These are phyloP conservation scores for Stylophora pistillata DNA, from an alignment of 64 coral and sea anemone genomes.

Conservation along the genomic window DNA sequence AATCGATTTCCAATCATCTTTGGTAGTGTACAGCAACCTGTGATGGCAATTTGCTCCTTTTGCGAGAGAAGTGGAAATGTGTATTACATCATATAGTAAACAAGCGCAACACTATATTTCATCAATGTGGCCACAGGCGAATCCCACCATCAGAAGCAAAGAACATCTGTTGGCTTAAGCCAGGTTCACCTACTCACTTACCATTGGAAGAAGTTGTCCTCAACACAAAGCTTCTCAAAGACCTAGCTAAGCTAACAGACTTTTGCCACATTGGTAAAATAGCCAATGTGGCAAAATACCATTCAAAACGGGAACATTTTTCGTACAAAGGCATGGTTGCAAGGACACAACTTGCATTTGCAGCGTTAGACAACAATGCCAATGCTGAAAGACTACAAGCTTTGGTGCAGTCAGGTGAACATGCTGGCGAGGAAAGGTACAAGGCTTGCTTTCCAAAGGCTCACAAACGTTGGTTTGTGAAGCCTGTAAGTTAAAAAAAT, in stretches of 20 bases:
- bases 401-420: conserved; percentile 6
- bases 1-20: too few relatives aligned
- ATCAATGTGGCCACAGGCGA: conserved; percentile 10
- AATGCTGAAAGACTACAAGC: conserved; percentile 30
- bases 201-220: conserved; percentile 33
- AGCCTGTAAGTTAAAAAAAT: not conserved
- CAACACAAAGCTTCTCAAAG: conserved; percentile 22
- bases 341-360: conserved; percentile 39
- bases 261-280: too few relatives aligned
- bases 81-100: conserved; percentile 33
- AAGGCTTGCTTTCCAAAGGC: conserved; percentile 32
- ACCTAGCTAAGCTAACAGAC: too few relatives aligned
- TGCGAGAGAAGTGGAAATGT: conserved; percentile 54
- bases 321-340: conserved; percentile 38
- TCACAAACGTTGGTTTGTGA: conserved; percentile 30
- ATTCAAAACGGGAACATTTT: conserved; percentile 44
- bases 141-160: conserved; percentile 1
- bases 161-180: conserved; percentile 29
- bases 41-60: conserved; percentile 35
- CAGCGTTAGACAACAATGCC: conserved; percentile 43
- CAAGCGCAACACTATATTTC: not conserved
- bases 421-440: conserved; percentile 30
- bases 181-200: conserved; percentile 28
- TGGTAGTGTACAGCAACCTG: conserved; percentile 29
- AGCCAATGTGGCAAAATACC: too few relatives aligned